Evolutionary conservation across 2,888 invertebrate species (phyloP).

Genomic region (Clostera curtula): DNA sequence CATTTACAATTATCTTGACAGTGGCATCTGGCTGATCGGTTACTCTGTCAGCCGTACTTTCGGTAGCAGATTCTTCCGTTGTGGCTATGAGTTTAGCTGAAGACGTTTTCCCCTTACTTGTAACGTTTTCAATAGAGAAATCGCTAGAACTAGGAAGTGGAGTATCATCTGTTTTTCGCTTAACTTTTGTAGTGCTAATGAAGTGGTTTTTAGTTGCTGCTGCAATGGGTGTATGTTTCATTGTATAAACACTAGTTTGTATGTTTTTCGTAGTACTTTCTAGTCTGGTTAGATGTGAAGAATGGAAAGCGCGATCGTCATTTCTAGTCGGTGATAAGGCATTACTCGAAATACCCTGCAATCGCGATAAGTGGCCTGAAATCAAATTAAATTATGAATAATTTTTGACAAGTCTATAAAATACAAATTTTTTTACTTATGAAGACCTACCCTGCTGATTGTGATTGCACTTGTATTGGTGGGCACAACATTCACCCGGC

Average conservation of each 20-base stretch:
- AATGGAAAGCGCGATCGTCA: slow-evolving; percentile 44
- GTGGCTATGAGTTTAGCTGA: slow-evolving; percentile 17
- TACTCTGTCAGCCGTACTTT: slow-evolving; percentile 13
- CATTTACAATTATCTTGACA: slow-evolving; percentile 56
- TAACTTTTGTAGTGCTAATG: slow-evolving; percentile 45
- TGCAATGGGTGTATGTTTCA: slow-evolving; percentile 29
- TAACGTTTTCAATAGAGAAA: slow-evolving; percentile 14
- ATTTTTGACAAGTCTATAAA: too few relatives aligned
- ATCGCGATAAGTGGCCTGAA: slow-evolving; percentile 24
- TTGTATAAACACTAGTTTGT: slow-evolving; percentile 24
- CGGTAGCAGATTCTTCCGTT: slow-evolving; percentile 17
- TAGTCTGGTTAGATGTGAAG: slow-evolving; percentile 30
- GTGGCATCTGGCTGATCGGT: slow-evolving; percentile 53
- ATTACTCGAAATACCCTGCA: slow-evolving; percentile 23
- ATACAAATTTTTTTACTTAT: neutral
- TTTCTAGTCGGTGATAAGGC: slow-evolving; percentile 30
- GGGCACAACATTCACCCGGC: slow-evolving; percentile 88
- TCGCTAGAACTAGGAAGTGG: slow-evolving; percentile 16
- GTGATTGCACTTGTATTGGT: slow-evolving; percentile 85
- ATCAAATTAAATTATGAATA: too few relatives aligned
- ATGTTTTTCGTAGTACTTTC: slow-evolving; percentile 39
- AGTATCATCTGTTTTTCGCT: slow-evolving; percentile 47
- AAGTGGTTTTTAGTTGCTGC: slow-evolving; percentile 31
- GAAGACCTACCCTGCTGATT: slow-evolving; percentile 17
- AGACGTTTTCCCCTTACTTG: slow-evolving; percentile 19